These are phyloP conservation scores for Turnix velox DNA, from an alignment of 2,113 vertebrate genomes.

Conservation along the genomic window DNA sequence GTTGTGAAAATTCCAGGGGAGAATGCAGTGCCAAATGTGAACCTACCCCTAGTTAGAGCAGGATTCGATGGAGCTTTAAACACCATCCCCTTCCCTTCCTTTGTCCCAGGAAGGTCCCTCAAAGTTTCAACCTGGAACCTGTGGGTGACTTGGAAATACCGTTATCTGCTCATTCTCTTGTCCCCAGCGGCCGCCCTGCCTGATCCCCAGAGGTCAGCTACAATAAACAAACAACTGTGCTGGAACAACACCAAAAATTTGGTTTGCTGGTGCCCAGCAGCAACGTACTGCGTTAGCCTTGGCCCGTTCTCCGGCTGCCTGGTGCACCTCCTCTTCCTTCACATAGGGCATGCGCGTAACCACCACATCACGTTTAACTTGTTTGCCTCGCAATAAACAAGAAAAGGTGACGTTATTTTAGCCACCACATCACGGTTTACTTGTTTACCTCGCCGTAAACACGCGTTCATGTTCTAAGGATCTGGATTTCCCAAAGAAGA, in stretches of 20 bases:
- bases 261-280: fast-evolving
- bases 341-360: too few species aligned
- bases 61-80: not conserved
- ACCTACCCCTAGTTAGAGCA: not conserved
- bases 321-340: too few species aligned
- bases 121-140: not conserved
- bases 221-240: too few species aligned
- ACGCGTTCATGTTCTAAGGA: fast-evolving
- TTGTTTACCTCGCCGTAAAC: too few species aligned
- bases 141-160: fast-evolving
- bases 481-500: too few species aligned
- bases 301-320: too few species aligned
- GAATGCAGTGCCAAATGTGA: not conserved
- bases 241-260: not conserved
- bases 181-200: fast-evolving
- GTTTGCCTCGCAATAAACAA: too few species aligned
- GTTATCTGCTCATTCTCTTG: fast-evolving
- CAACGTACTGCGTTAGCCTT: too few species aligned
- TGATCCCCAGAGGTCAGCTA: fast-evolving
- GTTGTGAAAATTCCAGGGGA: not conserved
- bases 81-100: too few species aligned
- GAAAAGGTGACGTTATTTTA: fast-evolving
- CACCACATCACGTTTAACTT: too few species aligned
- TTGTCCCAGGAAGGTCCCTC: too few species aligned
- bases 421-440: fast-evolving